Evolutionary conservation across 2,797 vertebrate genomes (phyloP).

Genomic region (Echeneis naucrates): DNA sequence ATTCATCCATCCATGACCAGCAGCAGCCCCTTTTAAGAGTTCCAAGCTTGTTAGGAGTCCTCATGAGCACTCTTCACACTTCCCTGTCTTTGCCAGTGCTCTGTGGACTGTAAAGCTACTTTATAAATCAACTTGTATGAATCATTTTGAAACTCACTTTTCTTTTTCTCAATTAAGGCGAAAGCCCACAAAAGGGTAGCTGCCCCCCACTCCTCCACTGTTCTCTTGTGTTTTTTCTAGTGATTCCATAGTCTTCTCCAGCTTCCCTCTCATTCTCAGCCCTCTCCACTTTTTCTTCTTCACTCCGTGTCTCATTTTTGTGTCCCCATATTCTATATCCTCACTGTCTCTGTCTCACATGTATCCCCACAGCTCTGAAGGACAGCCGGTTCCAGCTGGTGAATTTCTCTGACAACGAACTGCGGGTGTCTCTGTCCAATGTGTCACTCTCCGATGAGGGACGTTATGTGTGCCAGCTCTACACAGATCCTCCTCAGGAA

Average conservation of each 20-base stretch:
- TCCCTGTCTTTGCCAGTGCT: slow-evolving; percentile 73
- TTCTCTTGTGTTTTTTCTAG: slow-evolving; percentile 25
- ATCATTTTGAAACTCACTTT: slow-evolving; percentile 80
- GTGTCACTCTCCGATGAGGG: slow-evolving; percentile 98
- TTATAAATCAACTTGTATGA: slow-evolving; percentile 81
- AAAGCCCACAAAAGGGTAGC: slow-evolving; percentile 70
- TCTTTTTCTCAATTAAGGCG: slow-evolving; percentile 82
- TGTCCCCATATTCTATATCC: slow-evolving; percentile 66
- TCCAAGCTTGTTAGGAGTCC: slow-evolving; percentile 82
- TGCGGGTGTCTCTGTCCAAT: slow-evolving; percentile 96
- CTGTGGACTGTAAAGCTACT: slow-evolving; percentile 80
- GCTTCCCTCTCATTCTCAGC: slow-evolving; percentile 33
- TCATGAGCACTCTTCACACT: slow-evolving; percentile 80
- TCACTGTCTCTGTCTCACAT: slow-evolving; percentile 69
- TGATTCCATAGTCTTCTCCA: slow-evolving; percentile 44
- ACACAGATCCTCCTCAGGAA: slow-evolving; percentile 98
- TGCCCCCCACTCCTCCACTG: not conserved
- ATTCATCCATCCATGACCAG: slow-evolving; percentile 76
- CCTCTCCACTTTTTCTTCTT: slow-evolving; percentile 22
- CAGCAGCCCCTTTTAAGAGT: slow-evolving; percentile 73
- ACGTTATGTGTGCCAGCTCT: slow-evolving; percentile 98
- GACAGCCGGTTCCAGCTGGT: slow-evolving; percentile 99
- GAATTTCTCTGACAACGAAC: slow-evolving; percentile 99
- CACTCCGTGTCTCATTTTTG: slow-evolving; percentile 58
- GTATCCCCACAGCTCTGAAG: slow-evolving; percentile 88